phyloP scores from a whole-genome alignment of 2,888 invertebrate species.

The Auanema sp. region DNA sequence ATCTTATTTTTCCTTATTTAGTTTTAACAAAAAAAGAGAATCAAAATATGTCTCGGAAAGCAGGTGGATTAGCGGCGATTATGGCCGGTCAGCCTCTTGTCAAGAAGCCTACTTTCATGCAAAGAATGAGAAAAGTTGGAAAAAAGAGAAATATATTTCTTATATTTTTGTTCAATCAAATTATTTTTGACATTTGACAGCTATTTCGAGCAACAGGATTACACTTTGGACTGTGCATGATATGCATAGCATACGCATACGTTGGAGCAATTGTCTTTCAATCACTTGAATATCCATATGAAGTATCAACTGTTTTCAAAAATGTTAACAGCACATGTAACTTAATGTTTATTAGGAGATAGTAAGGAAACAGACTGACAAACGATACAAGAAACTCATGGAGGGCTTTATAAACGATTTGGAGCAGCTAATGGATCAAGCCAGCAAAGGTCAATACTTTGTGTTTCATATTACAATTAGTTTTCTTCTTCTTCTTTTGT shows the following conservation, averaged over 20 bases:
- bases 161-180: no score
- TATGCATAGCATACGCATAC: slow-evolving; percentile 46
- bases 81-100: slow-evolving; percentile 40
- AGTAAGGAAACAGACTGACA: slow-evolving; percentile 11
- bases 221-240: slow-evolving; percentile 45
- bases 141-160: no score
- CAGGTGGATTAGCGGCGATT: slow-evolving; percentile 42
- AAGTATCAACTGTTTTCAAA: slow-evolving; percentile 21
- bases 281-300: slow-evolving; percentile 42
- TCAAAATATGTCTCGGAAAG: slow-evolving; percentile 31
- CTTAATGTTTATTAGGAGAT: slow-evolving; percentile 12
- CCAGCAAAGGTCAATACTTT: not conserved
- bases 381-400: slow-evolving; percentile 10
- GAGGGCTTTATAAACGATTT: slow-evolving; percentile 16
- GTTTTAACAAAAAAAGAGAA: no score
- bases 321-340: not conserved
- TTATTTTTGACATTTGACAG: slow-evolving; percentile 4
- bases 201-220: slow-evolving; percentile 22
- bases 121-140: no score
- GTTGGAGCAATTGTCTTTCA: slow-evolving; percentile 48
- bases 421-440: slow-evolving; percentile 8
- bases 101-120: slow-evolving; percentile 11
- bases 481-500: no score
- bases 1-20: no score
- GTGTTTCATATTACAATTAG: no score